phyloP scores from a whole-genome alignment of 2,113 vertebrate species.

The Todiramphus chloris region DNA sequence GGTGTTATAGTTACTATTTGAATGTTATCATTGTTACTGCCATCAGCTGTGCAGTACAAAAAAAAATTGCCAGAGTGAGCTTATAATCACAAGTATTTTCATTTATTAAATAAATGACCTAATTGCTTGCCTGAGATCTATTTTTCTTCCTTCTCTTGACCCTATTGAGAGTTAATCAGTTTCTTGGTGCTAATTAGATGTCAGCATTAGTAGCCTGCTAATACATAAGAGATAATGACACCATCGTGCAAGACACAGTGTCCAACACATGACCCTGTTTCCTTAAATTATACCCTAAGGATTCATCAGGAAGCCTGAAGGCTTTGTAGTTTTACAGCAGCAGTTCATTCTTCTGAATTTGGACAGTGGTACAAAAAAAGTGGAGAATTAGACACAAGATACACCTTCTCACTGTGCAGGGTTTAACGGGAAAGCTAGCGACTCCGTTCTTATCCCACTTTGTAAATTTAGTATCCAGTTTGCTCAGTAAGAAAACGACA shows the following conservation, averaged over 20 bases:
- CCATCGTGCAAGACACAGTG: neutral
- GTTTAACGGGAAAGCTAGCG: neutral
- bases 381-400: neutral
- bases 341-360: neutral
- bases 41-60: neutral
- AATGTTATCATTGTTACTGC: slow-evolving; percentile 37
- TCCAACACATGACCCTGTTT: slow-evolving; percentile 45
- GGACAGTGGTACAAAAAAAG: neutral
- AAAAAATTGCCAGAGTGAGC: slow-evolving; percentile 41
- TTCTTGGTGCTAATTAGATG: slow-evolving; percentile 72
- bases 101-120: slow-evolving; percentile 73
- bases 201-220: slow-evolving; percentile 53
- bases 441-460: neutral
- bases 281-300: slow-evolving; percentile 55
- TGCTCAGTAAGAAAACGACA: neutral
- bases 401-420: neutral
- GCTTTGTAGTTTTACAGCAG: neutral
- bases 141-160: slow-evolving; percentile 65
- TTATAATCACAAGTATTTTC: slow-evolving; percentile 62
- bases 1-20: neutral
- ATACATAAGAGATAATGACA: slow-evolving; percentile 64
- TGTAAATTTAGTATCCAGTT: neutral
- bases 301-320: slow-evolving; percentile 17
- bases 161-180: slow-evolving; percentile 71
- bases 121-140: slow-evolving; percentile 66